Percentiles rank a stretch among this genome's conserved stretches.
phyloP scores from a whole-genome alignment of 2,113 vertebrate genomes.

The Butastur rufipennis region DNA sequence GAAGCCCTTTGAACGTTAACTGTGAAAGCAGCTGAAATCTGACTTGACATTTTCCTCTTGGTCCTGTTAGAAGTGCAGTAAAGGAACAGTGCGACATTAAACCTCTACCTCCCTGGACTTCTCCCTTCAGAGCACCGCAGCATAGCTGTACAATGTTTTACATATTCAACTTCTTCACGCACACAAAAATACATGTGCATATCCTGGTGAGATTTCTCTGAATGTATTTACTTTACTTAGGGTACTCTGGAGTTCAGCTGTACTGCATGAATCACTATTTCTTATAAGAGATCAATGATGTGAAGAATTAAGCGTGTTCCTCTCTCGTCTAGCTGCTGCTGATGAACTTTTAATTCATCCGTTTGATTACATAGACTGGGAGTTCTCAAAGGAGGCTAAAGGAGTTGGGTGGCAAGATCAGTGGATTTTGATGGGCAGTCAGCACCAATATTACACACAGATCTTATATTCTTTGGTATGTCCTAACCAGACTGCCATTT shows the following conservation, averaged over 20 bases:
- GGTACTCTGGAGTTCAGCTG: not conserved
- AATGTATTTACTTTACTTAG: not conserved
- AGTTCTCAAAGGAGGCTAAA: not conserved
- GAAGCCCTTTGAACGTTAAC: not conserved
- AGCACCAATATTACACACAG: not conserved
- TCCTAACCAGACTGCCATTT: not conserved
- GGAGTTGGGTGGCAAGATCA: not conserved
- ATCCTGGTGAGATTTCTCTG: not conserved
- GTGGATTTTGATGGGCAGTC: not conserved
- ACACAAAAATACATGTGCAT: rapidly evolving
- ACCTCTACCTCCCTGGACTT: not conserved
- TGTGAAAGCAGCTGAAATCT: not conserved
- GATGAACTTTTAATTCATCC: not conserved
- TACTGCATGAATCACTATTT: not conserved
- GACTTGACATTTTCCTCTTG: not conserved
- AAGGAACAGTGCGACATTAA: not conserved
- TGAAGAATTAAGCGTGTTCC: not conserved
- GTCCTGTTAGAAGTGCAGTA: not conserved
- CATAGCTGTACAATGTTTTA: not conserved
- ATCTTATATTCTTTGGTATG: not conserved
- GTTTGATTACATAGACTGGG: not conserved
- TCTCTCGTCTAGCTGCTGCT: not conserved
- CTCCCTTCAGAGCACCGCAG: not conserved
- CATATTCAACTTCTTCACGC: not conserved
- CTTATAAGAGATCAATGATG: not conserved